Evolutionary conservation across 2,113 vertebrate species (phyloP), one percentile per base, ranked within the genome.

Genomic region (Notarius lentiginosus): DNA sequence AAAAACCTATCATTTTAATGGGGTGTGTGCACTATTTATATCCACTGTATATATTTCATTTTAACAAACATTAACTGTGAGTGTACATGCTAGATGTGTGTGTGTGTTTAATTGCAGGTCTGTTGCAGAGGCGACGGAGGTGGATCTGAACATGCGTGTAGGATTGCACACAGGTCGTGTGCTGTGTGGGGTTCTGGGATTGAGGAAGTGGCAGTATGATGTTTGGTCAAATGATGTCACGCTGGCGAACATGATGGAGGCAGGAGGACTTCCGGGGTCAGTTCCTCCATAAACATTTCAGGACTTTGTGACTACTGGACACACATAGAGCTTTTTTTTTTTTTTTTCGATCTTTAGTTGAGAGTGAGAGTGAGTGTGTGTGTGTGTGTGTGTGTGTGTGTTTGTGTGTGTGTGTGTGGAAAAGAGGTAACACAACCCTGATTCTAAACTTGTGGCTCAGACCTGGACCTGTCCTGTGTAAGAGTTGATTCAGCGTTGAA

Each of bases 191-290:
- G 98, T 99, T 68, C 94, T 99, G 90, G 98, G 98, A 84, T 96
- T 99, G 88, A 96, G 98, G 92, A 99, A 99, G 91, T 99, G 98
- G 98, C 98, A 99, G 86, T 99, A 98, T 84, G 97, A 98, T 88
- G 97, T 98, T 83, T 99, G 98, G 98, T 99, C 98, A 91, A 99
- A 99, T 79, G 98, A 99, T 9, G 97, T 98, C 90, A 99, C 98
- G 6, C 93, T 99, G 91, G 98, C 98, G 60, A 99, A 99, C 51
- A 97, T 99, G 82, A 99, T 99, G 98, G 98, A 99, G 93, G 96
- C 98, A 0, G 98, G 98, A 55, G 98, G 98, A 84, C 94, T 99
- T 89, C 98, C 98, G 9, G 98, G 98, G 98, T 99, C 90, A 95
- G 97, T 95, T 7, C 20, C 34, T 55, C 4, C 49, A 24, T 10